Base-by-base conservation (phyloP, 2,888 invertebrate species). In the Sarcophaga carnaria region DNA sequence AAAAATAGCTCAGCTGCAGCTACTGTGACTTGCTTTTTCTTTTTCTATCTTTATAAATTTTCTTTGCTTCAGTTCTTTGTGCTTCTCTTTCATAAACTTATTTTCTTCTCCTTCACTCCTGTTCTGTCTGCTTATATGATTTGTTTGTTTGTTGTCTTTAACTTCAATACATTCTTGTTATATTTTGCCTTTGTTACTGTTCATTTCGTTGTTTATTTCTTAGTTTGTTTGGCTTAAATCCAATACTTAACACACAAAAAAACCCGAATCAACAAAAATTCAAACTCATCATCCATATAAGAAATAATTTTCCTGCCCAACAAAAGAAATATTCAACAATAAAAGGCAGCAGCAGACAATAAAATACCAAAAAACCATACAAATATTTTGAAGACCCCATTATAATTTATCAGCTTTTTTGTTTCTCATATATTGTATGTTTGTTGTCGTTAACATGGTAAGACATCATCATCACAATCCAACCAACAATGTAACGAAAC, bases 301-400 rank as follows among this genome's bases (percentile, higher is more conserved):
- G 76, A 79, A 79, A 83, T 83, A 83, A 83, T 83, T 83, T 83
- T 83, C 83, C 83, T 75, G 83, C 76, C 17, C n/a, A 37, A 37
- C 37, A 37, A 37, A 10, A 37, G 8, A 62, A 54, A 71, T 54
- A 14, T 59, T 59, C n/a, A 77, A 59, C 47, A 54, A 54, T 54
- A 54, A 70, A 63, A 64, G 27, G 59, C 54, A 70, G 60, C 59
- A 71, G 70, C 59, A 71, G 64, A 71, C 66, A 27, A 54, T 67
- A 5, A 62, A 69, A 6, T 25, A 45, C 12, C 17, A 64, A 54
- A 22, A 59, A 45, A n/a, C 62, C 17, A 14, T 22, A 80, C 10
- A 79, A 74, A 74, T 45, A 54, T 75, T 54, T 79, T 83, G 45
- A 54, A 78, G 75, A 54, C 63, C 75, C 22, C 75, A 59, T 14